Base-by-base conservation (phyloP, 2,888 invertebrate genomes). In the Timema podura region DNA sequence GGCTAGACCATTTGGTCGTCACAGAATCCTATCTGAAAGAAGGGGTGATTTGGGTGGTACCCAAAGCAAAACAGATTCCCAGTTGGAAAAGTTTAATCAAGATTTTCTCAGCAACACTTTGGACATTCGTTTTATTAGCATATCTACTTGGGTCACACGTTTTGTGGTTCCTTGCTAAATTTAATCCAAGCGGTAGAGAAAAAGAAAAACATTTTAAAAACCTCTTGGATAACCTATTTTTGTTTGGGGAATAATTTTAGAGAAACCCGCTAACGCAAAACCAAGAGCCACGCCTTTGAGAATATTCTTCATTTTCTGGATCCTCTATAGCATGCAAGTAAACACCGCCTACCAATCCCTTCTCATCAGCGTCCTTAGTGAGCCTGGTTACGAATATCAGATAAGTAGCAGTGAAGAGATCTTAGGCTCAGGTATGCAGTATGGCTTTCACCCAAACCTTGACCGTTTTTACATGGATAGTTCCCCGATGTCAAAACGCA, bases 271-370 rank as follows among this genome's bases (percentile, higher is more conserved):
- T 61, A 30, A 30, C 6, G 9, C 11, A 5, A 3, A 44, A 13
- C 61, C 61, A 45, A 16, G 13, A 13, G 45, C 44, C 61, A 6
- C n/a, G 44, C 30, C 61, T 6, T 45, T 61, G 44, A 61, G 61
- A 13, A 5, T 61, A 9, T 61, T 61, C 61, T 44, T 61, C 44
- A 13, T 61, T 16, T 30, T 30, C 11, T 45, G 30, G 16, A 61
- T 69, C n/a, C 30, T 48, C 16, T 69, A 69, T 48, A 48, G 69
- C 54, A 46, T 64, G 57, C 57, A 59, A 10, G 59, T 69, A 46
- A 69, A 69, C 48, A 69, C 66, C 0, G 64, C 59, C n/a, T 69
- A 69, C 11, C 69, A 65, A 46, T 65, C 69, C 11, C 65, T 57
- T 15, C 69, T 69, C 15, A 65, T 65, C n/a, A 66, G 16, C 48